Base-by-base conservation (phyloP, 2,888 invertebrate species). In the Cryptocheilus praepositus region DNA sequence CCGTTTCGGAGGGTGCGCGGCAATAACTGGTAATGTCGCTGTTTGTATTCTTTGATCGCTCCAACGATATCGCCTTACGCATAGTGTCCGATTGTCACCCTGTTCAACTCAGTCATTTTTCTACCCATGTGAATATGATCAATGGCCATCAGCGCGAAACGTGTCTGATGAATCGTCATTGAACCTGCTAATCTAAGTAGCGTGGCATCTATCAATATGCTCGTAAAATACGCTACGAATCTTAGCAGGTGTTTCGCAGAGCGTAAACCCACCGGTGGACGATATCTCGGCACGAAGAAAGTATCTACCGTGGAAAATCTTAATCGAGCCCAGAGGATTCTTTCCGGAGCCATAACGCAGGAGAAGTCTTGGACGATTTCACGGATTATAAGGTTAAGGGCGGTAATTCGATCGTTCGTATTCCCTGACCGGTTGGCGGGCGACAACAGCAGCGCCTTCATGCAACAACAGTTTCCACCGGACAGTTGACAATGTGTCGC, bases 321-420 rank as follows among this genome's bases (percentile, higher is more conserved):
- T 52, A 36, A 46, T 58, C 57, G 46, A 58, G 45, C 15, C 44
- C 18, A 11, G 43, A n/a, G 56, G 36, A 43, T 43, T 56, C 56
- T 44, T 19, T 56, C 44, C 46, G 44, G 45, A 15, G 18, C 44
- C 45, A n/a, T 16, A 28, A 21, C 25, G 55, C 58, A 45, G 51
- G 61, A 53, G 54, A 54, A 59, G 53, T 64, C 65, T 68, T 56
- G 65, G 57, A 57, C 66, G 68, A 71, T 71, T 71, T 69, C 65
- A 61, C 63, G 66, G 22, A 44, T 46, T 21, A 21, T 45, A 69
- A 63, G 66, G 56, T 36, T 25, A 25, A 49, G 61, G 64, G 63
- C 52, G 71, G 71, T 86, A 86, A 86, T 86, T 79, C 81, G 84
- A 81, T 85, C 83, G 78, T 86, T 86, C 83, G 85, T 86, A 85